These are phyloP conservation scores for Thamnophis elegans DNA, from an alignment of 2,797 vertebrate species.

Conservation along the genomic window DNA sequence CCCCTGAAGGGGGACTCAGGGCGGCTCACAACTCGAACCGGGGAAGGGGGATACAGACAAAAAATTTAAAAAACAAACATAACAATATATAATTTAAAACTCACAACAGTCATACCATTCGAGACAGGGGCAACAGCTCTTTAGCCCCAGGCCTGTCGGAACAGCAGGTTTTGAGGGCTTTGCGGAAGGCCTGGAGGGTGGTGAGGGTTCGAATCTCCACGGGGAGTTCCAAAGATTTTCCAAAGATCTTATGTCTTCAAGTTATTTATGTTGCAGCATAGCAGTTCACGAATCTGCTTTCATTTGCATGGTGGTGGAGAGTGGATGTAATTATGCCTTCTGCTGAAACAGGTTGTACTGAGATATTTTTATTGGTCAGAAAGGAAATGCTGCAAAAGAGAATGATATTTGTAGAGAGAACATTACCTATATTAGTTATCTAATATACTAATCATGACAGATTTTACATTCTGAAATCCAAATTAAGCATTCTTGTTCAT, in stretches of 20 bases:
- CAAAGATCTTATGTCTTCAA: neutral
- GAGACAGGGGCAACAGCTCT: no score
- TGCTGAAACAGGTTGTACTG: neutral
- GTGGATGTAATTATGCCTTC: neutral
- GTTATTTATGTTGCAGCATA: neutral
- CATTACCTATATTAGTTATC: neutral
- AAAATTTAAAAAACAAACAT: no score
- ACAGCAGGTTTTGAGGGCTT: no score
- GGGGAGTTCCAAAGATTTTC: no score
- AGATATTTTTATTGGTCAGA: neutral
- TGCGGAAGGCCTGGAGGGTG: no score
- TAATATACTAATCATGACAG: neutral
- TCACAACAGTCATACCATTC: no score
- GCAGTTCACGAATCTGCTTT: neutral
- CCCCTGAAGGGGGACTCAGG: no score
- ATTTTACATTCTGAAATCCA: neutral
- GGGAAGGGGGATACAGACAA: no score
- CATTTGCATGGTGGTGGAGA: neutral
- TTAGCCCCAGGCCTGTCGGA: no score
- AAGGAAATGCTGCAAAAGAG: neutral
- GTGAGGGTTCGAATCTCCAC: no score
- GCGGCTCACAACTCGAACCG: no score
- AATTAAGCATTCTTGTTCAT: neutral
- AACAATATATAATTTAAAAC: no score
- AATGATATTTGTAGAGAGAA: neutral